Percentiles rank a stretch among this genome's conserved stretches.
These are phyloP conservation scores for Nemotelus pantherinus DNA, from an alignment of 2,888 invertebrate genomes.

Conservation along the genomic window DNA sequence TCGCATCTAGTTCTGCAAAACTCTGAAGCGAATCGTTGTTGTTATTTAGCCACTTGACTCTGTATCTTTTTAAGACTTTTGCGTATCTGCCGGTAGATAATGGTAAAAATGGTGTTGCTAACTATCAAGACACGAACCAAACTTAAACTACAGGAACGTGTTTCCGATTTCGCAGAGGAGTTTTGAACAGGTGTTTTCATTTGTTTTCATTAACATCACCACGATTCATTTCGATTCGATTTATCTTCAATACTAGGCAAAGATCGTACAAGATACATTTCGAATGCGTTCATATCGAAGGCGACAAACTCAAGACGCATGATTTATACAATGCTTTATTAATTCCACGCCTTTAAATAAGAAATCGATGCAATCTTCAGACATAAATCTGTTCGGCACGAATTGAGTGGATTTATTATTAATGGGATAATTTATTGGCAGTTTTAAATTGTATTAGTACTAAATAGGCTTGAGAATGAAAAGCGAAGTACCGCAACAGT, in stretches of 20 bases:
- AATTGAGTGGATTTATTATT: conserved; percentile 21
- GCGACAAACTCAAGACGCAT: not conserved
- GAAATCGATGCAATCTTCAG: not conserved
- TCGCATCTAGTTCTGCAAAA: not conserved
- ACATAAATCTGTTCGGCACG: conserved; percentile 13
- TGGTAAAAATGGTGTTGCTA: not conserved
- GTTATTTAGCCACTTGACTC: not conserved
- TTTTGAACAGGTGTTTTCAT: conserved; percentile 40
- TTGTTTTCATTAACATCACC: conserved; percentile 34
- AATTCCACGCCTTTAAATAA: conserved; percentile 22
- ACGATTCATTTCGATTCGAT: not conserved
- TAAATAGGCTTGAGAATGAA: conserved; percentile 1
- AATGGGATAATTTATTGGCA: conserved; percentile 26
- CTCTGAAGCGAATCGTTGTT: not conserved
- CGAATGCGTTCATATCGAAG: not conserved
- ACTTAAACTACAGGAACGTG: too few species aligned
- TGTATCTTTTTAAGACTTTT: not conserved
- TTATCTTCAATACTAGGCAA: not conserved
- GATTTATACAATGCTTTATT: conserved; percentile 15
- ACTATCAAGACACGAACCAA: conserved; percentile 13
- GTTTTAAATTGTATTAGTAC: not conserved
- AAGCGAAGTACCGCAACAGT: conserved; percentile 5
- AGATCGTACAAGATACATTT: not conserved
- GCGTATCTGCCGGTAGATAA: not conserved
- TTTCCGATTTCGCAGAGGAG: conserved; percentile 18